Conservation (phyloP, 2,888 invertebrate species). For the Diarsia mendica region DNA sequence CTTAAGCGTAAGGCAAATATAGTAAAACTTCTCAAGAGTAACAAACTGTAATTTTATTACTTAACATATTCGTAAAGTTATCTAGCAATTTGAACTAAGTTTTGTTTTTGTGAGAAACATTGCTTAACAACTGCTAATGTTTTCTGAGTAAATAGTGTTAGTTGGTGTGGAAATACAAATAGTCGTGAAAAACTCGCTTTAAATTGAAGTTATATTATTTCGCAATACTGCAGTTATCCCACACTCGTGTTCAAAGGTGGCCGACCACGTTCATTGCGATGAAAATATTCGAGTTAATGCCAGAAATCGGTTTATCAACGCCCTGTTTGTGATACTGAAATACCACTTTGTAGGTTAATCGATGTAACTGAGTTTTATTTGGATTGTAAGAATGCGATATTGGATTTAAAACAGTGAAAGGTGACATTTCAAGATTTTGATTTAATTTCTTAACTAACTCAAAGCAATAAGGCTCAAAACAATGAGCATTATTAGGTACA, state of each 20-base stretch:
- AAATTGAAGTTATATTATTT: conserved; percentile 8
- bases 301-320: conserved; percentile 1
- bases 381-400: background rate
- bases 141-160: background rate
- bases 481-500: background rate
- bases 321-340: background rate
- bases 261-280: background rate
- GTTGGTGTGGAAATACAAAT: background rate
- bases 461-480: background rate
- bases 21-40: conserved; percentile 23
- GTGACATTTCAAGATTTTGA: background rate
- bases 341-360: background rate
- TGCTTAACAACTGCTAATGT: background rate
- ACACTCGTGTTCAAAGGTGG: conserved; percentile 3
- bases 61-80: conserved; percentile 15
- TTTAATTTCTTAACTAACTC: background rate
- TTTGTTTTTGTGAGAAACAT: background rate
- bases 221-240: background rate
- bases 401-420: background rate
- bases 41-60: conserved; percentile 29
- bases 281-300: conserved; percentile 11
- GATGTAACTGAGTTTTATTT: background rate
- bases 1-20: conserved; percentile 19
- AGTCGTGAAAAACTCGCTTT: background rate
- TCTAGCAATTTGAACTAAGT: conserved; percentile 7